Base-by-base conservation (phyloP, 2,113 vertebrate species). In the Hipposideros armiger region DNA sequence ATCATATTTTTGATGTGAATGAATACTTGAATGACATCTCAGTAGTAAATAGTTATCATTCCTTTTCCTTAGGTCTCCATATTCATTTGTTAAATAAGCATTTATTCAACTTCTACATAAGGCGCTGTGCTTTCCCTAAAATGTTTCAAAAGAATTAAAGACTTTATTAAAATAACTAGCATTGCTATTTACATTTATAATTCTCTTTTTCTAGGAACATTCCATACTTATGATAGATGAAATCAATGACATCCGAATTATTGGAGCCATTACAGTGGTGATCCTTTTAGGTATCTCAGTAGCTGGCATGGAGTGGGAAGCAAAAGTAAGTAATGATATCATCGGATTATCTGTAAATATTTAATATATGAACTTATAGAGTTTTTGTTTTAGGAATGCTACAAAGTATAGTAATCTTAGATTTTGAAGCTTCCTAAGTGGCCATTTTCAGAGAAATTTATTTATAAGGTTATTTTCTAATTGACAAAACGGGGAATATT, bases 271-370 rank as follows among this genome's bases (percentile, higher is more conserved):
- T 96, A 99, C 99, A 0, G 98, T 99, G 4, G 99, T 99, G 56
- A 73, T 99, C 45, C 98, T 99, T 15, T 97, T 99, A 72, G 99
- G 99, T 7, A 99, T 99, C 98, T 99, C 99, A 0, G 99, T 99
- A 76, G 99, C 99, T 60, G 99, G 99, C 95, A 99, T 99, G 99
- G 99, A 99, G 81, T 99, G 99, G 99, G 99, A 99, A 98, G 99
- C 99, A 84, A 99, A 99, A 98, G 99, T 99, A 98, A 98, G 98
- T 94, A 20, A 11, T 70, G 50, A 52, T n/a, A 69, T 66, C 32
- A 66, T 5, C 76, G 24, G 17, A 84, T 16, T 26, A 60, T 36
- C n/a, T 70, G 20, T 77, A 88, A 52, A 47, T 40, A 28, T 45
- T 87, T 83, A 77, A 15, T 45, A 16, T 17, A 8, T 5, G 66